A percentile compares a stretch with the other conserved stretches of the same genome.
phyloP scores from a whole-genome alignment of 2,113 vertebrate species.

The Thinocorus orbignyianus region DNA sequence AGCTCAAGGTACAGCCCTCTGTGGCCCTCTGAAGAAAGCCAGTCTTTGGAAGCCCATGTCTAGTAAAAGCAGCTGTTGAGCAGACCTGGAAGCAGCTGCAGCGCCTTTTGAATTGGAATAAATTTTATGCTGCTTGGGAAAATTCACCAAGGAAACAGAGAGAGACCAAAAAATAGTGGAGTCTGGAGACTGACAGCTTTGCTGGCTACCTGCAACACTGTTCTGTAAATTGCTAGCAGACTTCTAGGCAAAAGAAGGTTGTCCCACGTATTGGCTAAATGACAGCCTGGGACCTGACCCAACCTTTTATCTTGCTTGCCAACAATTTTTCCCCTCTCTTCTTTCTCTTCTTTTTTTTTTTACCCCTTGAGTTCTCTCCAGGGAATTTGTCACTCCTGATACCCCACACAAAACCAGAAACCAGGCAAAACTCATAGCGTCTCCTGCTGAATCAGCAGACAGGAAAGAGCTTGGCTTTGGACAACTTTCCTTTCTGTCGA shows the following conservation, averaged over 20 bases:
- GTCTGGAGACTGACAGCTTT: not conserved
- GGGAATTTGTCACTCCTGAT: conserved; percentile 9
- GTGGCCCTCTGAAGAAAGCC: not conserved
- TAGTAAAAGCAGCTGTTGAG: not conserved
- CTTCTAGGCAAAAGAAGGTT: not conserved
- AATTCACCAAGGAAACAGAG: conserved; percentile 25
- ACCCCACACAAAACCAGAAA: not conserved
- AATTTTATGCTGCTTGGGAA: conserved; percentile 5
- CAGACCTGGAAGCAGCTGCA: not conserved
- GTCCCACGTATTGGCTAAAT: not conserved
- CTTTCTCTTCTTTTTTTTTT: not conserved
- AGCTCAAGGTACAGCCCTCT: not conserved
- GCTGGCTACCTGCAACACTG: conserved; percentile 27
- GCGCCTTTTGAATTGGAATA: not conserved
- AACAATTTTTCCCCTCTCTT: not conserved
- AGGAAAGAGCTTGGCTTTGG: not conserved
- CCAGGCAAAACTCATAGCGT: not conserved
- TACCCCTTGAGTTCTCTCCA: not conserved
- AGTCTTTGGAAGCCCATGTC: not conserved
- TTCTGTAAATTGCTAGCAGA: conserved; percentile 17
- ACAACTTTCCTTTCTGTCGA: not conserved
- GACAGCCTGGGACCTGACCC: not conserved
- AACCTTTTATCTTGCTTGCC: not conserved
- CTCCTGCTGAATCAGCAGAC: not conserved
- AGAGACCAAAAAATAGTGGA: not conserved